Conservation (phyloP, 2,113 vertebrate genomes). For the Misgurnus mizolepis region DNA sequence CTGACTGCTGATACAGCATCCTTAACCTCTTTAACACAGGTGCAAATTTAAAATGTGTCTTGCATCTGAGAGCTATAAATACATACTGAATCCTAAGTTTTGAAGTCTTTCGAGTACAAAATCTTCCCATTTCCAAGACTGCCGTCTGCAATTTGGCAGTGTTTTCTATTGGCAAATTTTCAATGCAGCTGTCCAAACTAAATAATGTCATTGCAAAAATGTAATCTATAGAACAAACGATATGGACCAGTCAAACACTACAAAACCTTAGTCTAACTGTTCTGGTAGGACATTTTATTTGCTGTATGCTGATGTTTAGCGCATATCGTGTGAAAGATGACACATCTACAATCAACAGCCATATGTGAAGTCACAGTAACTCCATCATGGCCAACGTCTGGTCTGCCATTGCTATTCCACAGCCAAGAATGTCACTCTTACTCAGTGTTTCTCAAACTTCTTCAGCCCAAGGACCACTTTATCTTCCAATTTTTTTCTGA, state of each 20-base stretch:
- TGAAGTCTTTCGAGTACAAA: not conserved
- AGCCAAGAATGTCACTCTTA: constrained; percentile 21
- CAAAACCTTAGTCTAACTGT: not conserved
- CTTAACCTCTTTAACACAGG: not conserved
- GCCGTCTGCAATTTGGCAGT: not conserved
- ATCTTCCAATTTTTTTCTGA: no score
- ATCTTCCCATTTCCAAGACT: not conserved
- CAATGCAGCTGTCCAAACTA: not conserved
- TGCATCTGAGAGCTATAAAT: not conserved
- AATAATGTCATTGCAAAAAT: not conserved
- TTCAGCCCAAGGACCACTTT: no score
- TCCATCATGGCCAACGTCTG: constrained; percentile 18
- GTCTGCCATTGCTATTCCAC: constrained; percentile 10
- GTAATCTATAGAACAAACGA: not conserved
- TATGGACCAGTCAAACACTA: not conserved
- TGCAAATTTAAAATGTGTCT: not conserved
- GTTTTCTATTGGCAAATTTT: constrained; percentile 14
- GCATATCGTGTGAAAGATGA: not conserved
- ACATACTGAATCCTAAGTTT: not conserved
- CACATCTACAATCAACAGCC: constrained; percentile 1
- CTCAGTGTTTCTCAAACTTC: no score
- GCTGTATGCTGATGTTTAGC: not conserved
- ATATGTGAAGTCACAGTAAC: not conserved
- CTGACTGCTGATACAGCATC: constrained; percentile 14
- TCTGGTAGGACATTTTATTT: not conserved